Evolutionary conservation across 2,113 vertebrate species (phyloP), one percentile per base, ranked within the genome.

Genomic region (Heteronetta atricapilla): DNA sequence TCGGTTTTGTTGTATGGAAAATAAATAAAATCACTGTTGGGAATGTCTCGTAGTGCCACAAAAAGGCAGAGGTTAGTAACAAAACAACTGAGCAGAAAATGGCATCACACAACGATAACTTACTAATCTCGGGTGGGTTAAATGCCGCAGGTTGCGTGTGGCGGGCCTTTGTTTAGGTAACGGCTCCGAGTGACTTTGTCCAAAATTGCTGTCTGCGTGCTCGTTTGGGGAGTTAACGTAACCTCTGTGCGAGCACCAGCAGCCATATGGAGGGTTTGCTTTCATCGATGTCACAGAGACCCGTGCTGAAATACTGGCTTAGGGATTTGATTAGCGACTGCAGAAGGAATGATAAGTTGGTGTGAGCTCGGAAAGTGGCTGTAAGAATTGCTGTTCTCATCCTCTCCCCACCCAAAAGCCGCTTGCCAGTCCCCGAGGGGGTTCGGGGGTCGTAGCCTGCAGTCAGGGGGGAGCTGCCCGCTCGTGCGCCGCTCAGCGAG

Each of bases 261-360:
- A 34, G n/a, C 19, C 25, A 12, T 10, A 42, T 10, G 13, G 55
- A 50, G 46, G 68, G 38, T 0, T n/a, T 44, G 23, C 46, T 67
- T 79, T 13, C 60, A 18, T 15, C 2, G 0, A 6, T 21, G 20
- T 31, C 1, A 2, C 15, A 26, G 33, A 60, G 38, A 53, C 19
- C 22, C 20, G 46, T 46, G 20, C 46, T 46, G 46, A 46, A 46
- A 46, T 46, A 46, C 9, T 10, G 46, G 46, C 21, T 46, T 46
- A n/a, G 46, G 46, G 46, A 5, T 46, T 46, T 21, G 46, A 46
- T 46, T 46, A 46, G 46, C 21, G 46, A 21, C 21, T 46, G 46
- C 19, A 46, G 11, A 46, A 46, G 46, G 21, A 46, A 21, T 46
- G 19, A 5, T 46, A 46, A 46, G 46, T 46, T 46, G 46, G 10